A percentile compares a stretch with the other conserved stretches of the same genome.
Conservation (phyloP, 64 coral and sea anemone species). For the Acropora yongei region DNA sequence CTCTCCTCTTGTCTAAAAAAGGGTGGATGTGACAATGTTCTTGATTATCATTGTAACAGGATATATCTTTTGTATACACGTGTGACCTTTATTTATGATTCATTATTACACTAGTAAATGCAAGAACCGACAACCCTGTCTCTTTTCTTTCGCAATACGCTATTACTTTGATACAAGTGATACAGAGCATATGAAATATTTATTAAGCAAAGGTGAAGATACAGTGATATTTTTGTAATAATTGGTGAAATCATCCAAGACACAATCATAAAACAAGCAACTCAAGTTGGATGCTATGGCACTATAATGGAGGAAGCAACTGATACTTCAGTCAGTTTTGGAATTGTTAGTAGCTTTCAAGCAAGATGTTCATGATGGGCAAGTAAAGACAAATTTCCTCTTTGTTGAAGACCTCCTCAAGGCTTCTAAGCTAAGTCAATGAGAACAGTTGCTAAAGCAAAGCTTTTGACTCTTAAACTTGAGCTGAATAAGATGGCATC, state of each 20-base stretch:
- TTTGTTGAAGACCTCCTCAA: slow-evolving; percentile 28
- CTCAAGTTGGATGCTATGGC: slow-evolving; percentile 8
- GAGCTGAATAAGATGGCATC: slow-evolving; percentile 12
- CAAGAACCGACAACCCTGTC: too few species aligned
- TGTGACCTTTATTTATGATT: too few species aligned
- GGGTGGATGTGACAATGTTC: too few species aligned
- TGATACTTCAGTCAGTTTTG: background rate
- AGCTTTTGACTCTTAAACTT: slow-evolving; percentile 29
- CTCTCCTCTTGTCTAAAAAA: too few species aligned
- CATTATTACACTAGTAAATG: too few species aligned
- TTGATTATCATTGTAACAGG: too few species aligned
- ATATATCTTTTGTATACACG: too few species aligned
- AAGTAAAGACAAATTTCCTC: slow-evolving; percentile 16
- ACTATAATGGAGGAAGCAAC: slow-evolving; percentile 3
- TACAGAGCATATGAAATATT: slow-evolving; percentile 20
- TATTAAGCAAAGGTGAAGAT: background rate
- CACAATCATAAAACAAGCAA: slow-evolving; percentile 26
- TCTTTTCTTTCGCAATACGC: too few species aligned
- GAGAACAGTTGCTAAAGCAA: slow-evolving; percentile 15
- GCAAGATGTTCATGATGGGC: background rate
- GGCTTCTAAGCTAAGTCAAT: slow-evolving; percentile 3
- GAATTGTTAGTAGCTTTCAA: background rate
- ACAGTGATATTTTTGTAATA: background rate
- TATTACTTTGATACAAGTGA: background rate
- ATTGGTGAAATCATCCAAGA: slow-evolving; percentile 6